A percentile compares a stretch with the other conserved stretches of the same genome.
phyloP scores from a whole-genome alignment of 2,888 invertebrate genomes.

The Ptychoptera albimana region DNA sequence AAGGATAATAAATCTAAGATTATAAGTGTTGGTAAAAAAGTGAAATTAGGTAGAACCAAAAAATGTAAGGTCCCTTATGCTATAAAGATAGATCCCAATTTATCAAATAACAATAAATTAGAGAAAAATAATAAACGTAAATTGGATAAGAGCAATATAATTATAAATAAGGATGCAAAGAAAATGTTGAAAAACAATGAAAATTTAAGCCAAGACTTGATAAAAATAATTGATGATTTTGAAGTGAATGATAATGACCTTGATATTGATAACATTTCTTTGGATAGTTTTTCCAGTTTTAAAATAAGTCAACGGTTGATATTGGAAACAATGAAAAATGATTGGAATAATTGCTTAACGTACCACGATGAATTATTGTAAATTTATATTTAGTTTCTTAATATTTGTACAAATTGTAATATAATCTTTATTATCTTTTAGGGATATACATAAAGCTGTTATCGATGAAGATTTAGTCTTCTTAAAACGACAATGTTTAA shows the following conservation, averaged over 20 bases:
- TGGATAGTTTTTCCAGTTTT: not conserved
- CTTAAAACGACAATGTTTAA: not conserved
- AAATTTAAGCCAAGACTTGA: too few species aligned
- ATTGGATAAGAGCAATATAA: too few species aligned
- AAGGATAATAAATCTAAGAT: not conserved
- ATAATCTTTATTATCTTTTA: not conserved
- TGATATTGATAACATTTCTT: too few species aligned
- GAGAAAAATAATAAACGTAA: too few species aligned
- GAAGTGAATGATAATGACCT: too few species aligned
- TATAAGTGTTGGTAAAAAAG: conserved; percentile 1
- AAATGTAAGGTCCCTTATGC: not conserved
- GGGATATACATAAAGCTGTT: not conserved
- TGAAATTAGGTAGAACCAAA: conserved; percentile 2
- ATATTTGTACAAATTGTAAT: not conserved
- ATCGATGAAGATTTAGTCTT: not conserved
- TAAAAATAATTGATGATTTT: too few species aligned
- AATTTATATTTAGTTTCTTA: not conserved
- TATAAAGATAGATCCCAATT: not conserved
- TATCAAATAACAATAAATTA: not conserved
- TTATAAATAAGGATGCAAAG: too few species aligned
- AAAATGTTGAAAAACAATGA: too few species aligned
- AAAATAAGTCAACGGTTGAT: not conserved
- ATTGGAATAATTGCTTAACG: not conserved
- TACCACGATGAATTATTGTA: not conserved
- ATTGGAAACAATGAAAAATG: not conserved